Conservation (phyloP, 2,888 invertebrate species). For the Cybosia mesomella region DNA sequence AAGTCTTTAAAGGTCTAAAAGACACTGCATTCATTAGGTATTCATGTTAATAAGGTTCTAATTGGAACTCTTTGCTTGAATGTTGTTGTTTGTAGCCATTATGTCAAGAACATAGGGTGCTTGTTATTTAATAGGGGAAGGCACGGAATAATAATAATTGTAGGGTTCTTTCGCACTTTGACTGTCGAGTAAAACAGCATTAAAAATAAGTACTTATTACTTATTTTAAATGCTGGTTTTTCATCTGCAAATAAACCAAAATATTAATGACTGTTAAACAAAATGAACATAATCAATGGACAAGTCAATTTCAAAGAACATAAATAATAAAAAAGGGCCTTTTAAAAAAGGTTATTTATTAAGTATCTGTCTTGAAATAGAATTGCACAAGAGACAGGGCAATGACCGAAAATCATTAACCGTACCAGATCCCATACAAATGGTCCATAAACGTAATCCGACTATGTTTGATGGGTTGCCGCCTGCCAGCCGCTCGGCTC, state of each 20-base stretch:
- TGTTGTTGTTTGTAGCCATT: conserved; percentile 56
- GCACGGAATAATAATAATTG: conserved; percentile 63
- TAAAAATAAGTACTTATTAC: not conserved
- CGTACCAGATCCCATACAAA: conserved; percentile 81
- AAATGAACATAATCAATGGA: conserved; percentile 1
- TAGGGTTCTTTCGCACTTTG: conserved; percentile 52
- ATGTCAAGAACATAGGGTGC: conserved; percentile 64
- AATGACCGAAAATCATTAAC: conserved; percentile 77
- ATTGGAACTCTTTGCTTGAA: conserved; percentile 53
- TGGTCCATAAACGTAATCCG: conserved; percentile 82
- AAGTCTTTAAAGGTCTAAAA: conserved; percentile 45
- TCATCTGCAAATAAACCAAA: not conserved
- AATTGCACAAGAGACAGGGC: conserved; percentile 66
- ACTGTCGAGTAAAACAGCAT: conserved; percentile 16
- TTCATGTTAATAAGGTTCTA: conserved; percentile 34
- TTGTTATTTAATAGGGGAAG: conserved; percentile 67
- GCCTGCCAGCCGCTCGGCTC: conserved; percentile 55
- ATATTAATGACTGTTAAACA: not conserved
- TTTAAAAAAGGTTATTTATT: conserved; percentile 68
- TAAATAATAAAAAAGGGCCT: conserved; percentile 16
- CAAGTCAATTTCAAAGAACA: conserved; percentile 21
- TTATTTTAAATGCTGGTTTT: not conserved
- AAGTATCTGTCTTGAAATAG: conserved; percentile 65
- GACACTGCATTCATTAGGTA: conserved; percentile 23
- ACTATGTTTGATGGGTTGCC: conserved; percentile 77